A percentile compares a stretch with the other conserved stretches of the same genome.
Evolutionary conservation across 2,888 invertebrate species (phyloP).

Genomic region (Arge pagana): DNA sequence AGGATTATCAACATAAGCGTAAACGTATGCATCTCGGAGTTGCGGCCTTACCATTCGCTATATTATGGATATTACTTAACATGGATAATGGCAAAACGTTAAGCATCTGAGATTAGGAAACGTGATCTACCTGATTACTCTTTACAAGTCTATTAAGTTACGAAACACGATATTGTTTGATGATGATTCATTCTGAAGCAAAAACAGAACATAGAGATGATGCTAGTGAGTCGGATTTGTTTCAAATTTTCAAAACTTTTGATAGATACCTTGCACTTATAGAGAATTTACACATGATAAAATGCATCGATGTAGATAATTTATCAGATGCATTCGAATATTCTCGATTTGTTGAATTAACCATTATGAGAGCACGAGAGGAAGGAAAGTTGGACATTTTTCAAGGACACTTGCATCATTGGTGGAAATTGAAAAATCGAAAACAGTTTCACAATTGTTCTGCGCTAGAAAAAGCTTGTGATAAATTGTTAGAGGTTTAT

Average conservation of each 20-base stretch:
- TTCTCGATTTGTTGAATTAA: constrained; percentile 63
- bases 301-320: constrained; percentile 58
- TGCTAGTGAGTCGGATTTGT: constrained; percentile 54
- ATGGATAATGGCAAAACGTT: no score
- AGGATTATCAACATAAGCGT: no score
- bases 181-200: no score
- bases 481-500: constrained; percentile 58
- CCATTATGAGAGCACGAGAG: constrained; percentile 56
- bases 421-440: constrained; percentile 51
- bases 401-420: constrained; percentile 57
- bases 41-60: no score
- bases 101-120: no score
- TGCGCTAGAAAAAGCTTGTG: constrained; percentile 56
- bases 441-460: constrained; percentile 39
- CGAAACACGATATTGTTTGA: no score
- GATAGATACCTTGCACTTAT: constrained; percentile 62
- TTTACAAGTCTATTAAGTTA: no score
- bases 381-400: constrained; percentile 55
- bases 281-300: constrained; percentile 60
- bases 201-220: constrained; percentile 5
- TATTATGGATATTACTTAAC: no score
- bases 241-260: constrained; percentile 61
- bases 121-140: no score
- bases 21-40: no score
- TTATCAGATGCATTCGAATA: constrained; percentile 62